A percentile compares a stretch with the other conserved stretches of the same genome.
phyloP scores from a whole-genome alignment of 2,888 invertebrate genomes.

The Phasia obesa region DNA sequence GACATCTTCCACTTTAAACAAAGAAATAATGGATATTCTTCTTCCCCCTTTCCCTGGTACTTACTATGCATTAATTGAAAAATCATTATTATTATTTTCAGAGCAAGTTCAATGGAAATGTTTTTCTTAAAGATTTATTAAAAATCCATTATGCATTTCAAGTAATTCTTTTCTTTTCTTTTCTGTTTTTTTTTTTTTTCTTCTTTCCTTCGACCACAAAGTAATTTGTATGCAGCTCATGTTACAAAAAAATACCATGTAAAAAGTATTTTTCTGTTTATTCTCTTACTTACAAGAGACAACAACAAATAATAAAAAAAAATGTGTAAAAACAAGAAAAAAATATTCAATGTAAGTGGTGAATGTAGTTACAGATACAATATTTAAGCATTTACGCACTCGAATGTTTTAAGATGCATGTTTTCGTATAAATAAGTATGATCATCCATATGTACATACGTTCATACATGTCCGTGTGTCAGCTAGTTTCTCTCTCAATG shows the following conservation, averaged over 20 bases:
- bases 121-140: constrained; percentile 50
- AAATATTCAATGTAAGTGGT: constrained; percentile 15
- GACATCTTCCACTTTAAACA: not conserved
- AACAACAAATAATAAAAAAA: constrained; percentile 12
- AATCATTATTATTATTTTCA: constrained; percentile 25
- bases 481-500: constrained; percentile 20
- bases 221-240: constrained; percentile 78
- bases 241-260: constrained; percentile 73
- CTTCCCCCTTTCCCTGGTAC: not conserved
- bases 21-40: not conserved
- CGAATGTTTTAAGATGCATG: not conserved
- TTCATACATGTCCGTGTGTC: constrained; percentile 12
- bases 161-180: not conserved
- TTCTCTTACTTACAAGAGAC: constrained; percentile 14
- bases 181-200: not conserved
- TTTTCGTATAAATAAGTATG: no score
- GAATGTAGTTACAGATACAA: constrained; percentile 37
- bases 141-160: constrained; percentile 53
- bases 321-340: constrained; percentile 1
- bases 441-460: not conserved
- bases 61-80: constrained; percentile 10
- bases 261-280: constrained; percentile 40
- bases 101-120: constrained; percentile 41
- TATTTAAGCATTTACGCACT: not conserved
- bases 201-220: constrained; percentile 13